These are phyloP conservation scores for Chlamydotis undulata DNA, from an alignment of 2,113 vertebrate species.

Conservation along the genomic window DNA sequence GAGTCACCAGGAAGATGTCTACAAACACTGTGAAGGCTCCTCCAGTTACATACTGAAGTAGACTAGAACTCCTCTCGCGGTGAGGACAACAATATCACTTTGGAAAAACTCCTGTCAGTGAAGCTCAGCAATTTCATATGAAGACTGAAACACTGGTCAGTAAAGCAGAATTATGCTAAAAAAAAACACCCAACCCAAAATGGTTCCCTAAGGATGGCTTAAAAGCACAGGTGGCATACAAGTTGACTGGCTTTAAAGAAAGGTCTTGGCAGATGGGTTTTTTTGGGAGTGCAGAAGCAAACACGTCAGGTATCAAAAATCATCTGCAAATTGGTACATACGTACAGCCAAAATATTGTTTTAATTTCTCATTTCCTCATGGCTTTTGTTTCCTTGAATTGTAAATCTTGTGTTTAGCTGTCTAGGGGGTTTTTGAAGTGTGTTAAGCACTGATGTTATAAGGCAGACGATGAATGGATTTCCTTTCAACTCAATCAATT, in stretches of 20 bases:
- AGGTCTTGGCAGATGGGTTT: neutral
- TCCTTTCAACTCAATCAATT: neutral
- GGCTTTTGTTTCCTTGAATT: neutral
- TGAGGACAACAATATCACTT: neutral
- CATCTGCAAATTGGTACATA: neutral
- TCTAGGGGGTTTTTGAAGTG: neutral
- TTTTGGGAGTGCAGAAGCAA: neutral
- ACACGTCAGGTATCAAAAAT: neutral
- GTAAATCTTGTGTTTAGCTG: neutral
- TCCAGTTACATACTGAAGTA: neutral
- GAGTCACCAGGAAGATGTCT: neutral
- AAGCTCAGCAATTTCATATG: neutral
- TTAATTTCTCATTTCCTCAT: neutral
- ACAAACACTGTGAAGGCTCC: neutral
- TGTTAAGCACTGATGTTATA: neutral
- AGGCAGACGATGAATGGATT: neutral
- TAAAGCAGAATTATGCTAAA: neutral
- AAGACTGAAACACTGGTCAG: neutral
- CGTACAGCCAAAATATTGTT: neutral
- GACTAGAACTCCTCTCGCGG: neutral
- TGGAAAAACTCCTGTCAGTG: neutral
- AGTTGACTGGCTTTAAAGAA: neutral
- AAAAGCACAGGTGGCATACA: neutral
- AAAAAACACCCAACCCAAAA: neutral
- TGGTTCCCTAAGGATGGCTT: fast-evolving